Evolutionary conservation across 2,888 invertebrate species (phyloP), one percentile per base, ranked within the genome.

Genomic region (Latrodectus hesperus): DNA sequence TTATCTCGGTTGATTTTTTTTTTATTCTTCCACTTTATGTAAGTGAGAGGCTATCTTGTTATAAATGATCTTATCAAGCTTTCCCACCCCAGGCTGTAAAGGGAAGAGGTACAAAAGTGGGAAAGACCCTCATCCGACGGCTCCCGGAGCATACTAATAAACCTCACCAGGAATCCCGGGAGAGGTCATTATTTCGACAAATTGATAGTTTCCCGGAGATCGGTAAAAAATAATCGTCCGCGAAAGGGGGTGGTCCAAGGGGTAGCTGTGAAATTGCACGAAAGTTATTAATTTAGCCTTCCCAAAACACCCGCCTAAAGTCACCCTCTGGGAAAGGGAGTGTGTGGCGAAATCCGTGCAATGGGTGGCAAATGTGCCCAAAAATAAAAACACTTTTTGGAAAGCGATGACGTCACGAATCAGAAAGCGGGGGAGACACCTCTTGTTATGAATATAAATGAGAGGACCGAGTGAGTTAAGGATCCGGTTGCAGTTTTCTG

Each of bases 141-240:
- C 60, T 76, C 76, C 67, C 64, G 76, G 67, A 71, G 86, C 81
- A 87, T 87, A 87, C 81, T 87, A 87, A 87, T 87, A 87, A 87
- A 77, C 81, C 60, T 16, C 76, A 73, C 71, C 53, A 73, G 71
- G 80, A 72, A 52, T 60, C 81, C 77, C 85, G 55, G 38, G 86
- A 81, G 86, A 77, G 76, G 76, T 82, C 86, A 87, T 87, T 87
- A 87, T 72, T 65, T 51, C 53, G 55, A 12, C 77, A 87, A 87
- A 87, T 87, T 87, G 86, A 87, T 81, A 81, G 86, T 87, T 82
- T 87, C 81, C 86, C 72, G 76, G 73, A 68, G 73, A 84, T 84
- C 78, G 67, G 77, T 77, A 78, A 84, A 84, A 84, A 84, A 82
- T 81, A 87, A 80, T 76, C 80, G 76, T 67, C 73, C 53, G 72